Evolutionary conservation across 2,797 vertebrate species (phyloP).

Genomic region (Brotula barbata): DNA sequence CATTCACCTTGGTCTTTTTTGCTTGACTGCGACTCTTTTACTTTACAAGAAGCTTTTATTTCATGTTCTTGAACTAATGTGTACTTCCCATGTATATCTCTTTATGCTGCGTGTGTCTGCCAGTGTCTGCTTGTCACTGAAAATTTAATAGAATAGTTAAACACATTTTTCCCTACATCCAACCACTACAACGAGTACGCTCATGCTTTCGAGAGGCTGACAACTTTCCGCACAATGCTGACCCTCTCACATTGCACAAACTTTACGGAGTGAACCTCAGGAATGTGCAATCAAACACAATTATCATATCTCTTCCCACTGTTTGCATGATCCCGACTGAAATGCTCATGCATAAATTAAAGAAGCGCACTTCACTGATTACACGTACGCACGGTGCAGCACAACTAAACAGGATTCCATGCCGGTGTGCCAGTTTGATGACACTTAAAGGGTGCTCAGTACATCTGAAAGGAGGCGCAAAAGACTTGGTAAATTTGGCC

Average conservation of each 20-base stretch:
- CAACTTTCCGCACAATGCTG: no score
- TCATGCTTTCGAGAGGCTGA: no score
- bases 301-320: constrained; percentile 2
- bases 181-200: background rate
- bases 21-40: no score
- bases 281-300: no score
- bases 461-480: constrained; percentile 19
- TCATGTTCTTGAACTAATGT: no score
- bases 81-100: no score
- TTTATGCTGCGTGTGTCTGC: background rate
- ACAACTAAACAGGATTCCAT: constrained; percentile 9
- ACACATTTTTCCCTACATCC: constrained; percentile 8
- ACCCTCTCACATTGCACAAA: no score
- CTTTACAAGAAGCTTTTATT: no score
- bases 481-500: constrained; percentile 23
- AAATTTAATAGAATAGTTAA: background rate
- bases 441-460: constrained; percentile 9
- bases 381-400: constrained; percentile 1
- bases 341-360: constrained; percentile 9
- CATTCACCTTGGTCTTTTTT: no score
- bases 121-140: background rate
- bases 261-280: no score
- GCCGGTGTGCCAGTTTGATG: constrained; percentile 35
- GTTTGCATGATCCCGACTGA: constrained; percentile 10
- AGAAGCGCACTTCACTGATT: background rate